Conservation (phyloP, 2,888 invertebrate species). For the Neoitamus cyanurus region DNA sequence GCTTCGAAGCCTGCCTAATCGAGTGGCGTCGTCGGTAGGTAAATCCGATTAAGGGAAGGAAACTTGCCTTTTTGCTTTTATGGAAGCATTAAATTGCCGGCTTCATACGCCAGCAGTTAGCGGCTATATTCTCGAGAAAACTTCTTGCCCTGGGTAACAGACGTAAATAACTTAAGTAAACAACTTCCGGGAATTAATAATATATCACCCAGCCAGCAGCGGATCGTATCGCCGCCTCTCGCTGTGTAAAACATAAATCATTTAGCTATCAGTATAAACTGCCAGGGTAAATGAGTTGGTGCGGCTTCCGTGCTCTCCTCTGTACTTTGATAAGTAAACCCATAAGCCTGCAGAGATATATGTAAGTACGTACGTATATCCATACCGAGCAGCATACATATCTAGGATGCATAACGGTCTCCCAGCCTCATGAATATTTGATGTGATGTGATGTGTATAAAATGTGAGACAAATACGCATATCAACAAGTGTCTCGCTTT, state of each 20-base stretch:
- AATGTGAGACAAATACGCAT: background rate
- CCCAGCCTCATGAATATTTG: background rate
- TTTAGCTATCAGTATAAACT: conserved; percentile 1
- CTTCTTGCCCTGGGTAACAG: background rate
- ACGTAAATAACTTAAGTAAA: background rate
- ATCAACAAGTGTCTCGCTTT: conserved; percentile 14
- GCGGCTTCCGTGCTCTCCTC: background rate
- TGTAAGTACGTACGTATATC: background rate
- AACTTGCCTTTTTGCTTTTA: background rate
- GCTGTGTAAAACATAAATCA: background rate
- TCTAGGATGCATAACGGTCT: background rate
- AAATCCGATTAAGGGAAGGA: background rate
- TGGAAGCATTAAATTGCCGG: background rate
- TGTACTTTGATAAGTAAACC: conserved; percentile 10
- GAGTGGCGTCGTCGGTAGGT: background rate
- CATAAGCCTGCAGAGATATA: background rate
- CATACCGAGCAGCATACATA: background rate
- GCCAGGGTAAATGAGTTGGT: background rate
- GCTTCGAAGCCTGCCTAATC: background rate
- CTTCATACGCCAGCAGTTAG: background rate
- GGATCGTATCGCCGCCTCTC: background rate
- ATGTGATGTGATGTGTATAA: conserved; percentile 9
- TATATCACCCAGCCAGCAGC: background rate
- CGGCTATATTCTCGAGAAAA: background rate
- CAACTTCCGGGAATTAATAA: background rate